Evolutionary conservation across 2,113 vertebrate genomes (phyloP).

Genomic region (Lophotis ruficrista): DNA sequence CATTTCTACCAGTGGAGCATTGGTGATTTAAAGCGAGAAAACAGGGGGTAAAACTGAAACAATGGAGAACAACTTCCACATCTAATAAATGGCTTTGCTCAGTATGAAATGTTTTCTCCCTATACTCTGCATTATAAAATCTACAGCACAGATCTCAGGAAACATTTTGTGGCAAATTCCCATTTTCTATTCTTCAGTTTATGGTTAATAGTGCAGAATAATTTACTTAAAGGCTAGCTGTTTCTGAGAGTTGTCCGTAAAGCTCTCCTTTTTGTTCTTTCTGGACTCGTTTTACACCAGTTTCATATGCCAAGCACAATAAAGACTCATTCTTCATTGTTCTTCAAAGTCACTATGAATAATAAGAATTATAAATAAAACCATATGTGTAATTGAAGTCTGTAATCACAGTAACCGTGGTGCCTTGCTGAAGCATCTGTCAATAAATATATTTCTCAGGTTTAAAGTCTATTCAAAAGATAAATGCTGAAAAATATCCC

Average conservation of each 20-base stretch:
- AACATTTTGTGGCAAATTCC: not conserved
- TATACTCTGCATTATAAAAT: not conserved
- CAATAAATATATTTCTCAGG: not conserved
- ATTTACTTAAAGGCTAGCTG: conserved; percentile 7
- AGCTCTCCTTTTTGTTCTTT: not conserved
- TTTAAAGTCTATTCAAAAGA: conserved; percentile 19
- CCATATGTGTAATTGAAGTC: not conserved
- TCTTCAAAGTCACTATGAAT: not conserved
- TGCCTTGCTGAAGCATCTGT: not conserved
- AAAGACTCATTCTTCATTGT: conserved; percentile 5
- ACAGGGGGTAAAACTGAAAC: not conserved
- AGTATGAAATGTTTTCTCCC: not conserved
- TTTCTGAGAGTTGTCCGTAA: not conserved
- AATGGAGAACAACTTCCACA: not conserved
- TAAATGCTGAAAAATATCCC: conserved; percentile 19
- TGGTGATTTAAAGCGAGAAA: not conserved
- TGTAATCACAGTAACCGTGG: not conserved
- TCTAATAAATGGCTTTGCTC: not conserved
- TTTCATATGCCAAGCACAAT: not conserved
- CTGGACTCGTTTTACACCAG: not conserved
- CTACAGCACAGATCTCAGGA: not conserved
- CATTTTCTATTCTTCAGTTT: not conserved
- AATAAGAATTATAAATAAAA: not conserved
- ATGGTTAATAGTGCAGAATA: not conserved
- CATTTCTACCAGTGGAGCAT: not conserved